These are phyloP conservation scores for Calidris pugnax DNA, from an alignment of 2,113 vertebrate species.

Conservation along the genomic window DNA sequence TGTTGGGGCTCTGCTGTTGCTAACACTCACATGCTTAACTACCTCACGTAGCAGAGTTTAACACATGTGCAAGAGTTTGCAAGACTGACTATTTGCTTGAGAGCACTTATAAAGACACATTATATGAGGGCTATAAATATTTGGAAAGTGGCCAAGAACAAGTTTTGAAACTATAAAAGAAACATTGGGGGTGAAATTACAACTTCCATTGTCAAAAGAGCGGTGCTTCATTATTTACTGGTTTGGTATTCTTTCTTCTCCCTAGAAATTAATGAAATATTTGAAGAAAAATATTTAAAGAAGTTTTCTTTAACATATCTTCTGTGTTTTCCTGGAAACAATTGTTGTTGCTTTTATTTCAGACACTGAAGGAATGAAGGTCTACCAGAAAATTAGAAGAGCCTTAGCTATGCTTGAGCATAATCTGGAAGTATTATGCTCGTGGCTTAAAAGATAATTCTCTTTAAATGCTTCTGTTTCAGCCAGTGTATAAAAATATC, in stretches of 20 bases:
- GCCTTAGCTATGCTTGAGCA: not conserved
- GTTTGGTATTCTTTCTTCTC: not conserved
- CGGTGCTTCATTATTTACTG: not conserved
- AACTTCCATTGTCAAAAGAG: not conserved
- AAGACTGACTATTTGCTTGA: not conserved
- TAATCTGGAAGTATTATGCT: not conserved
- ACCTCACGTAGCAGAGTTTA: conserved; percentile 4
- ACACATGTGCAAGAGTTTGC: not conserved
- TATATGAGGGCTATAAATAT: conserved; percentile 36
- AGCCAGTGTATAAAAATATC: not conserved
- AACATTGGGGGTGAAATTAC: not conserved
- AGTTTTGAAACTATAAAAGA: conserved; percentile 40
- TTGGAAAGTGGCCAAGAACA: conserved; percentile 43
- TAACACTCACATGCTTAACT: not conserved
- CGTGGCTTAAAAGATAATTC: not conserved
- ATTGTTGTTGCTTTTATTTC: not conserved
- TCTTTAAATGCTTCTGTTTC: not conserved
- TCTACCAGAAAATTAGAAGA: not conserved
- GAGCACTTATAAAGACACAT: not conserved
- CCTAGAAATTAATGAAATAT: not conserved
- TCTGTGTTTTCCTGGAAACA: not conserved
- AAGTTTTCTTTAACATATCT: not conserved
- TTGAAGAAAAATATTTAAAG: not conserved
- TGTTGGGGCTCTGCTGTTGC: not conserved
- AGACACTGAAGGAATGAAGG: not conserved